These are phyloP conservation scores for Polyploca ridens DNA, from an alignment of 2,888 invertebrate species.

Conservation along the genomic window DNA sequence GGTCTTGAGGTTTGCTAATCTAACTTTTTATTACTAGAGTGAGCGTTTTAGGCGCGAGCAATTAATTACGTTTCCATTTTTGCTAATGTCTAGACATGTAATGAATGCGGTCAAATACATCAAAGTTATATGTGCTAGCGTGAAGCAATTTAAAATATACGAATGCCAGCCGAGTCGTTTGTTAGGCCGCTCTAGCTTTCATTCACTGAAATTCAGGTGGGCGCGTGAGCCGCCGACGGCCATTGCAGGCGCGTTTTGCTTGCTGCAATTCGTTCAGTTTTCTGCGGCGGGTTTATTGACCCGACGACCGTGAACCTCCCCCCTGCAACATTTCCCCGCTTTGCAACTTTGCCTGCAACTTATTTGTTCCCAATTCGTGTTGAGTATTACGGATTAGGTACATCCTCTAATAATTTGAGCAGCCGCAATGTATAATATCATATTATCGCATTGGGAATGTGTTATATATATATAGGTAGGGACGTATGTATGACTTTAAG, in stretches of 20 bases:
- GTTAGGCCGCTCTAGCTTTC: conserved; percentile 32
- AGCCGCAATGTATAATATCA: background rate
- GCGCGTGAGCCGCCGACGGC: conserved; percentile 41
- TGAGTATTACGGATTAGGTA: conserved; percentile 20
- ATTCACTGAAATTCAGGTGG: conserved; percentile 51
- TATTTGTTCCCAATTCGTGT: conserved; percentile 44
- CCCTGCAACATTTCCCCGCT: conserved; percentile 31
- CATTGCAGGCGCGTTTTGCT: conserved; percentile 38
- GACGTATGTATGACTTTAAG: background rate
- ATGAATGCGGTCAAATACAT: conserved; percentile 4
- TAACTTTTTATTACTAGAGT: background rate
- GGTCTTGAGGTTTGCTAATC: background rate
- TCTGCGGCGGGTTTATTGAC: conserved; percentile 63
- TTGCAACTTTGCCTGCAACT: conserved; percentile 39
- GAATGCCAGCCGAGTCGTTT: conserved; percentile 14
- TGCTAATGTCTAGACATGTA: conserved; percentile 10
- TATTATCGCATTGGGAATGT: too few species aligned
- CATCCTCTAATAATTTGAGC: conserved; percentile 25
- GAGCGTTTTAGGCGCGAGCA: background rate
- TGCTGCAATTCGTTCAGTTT: conserved; percentile 56
- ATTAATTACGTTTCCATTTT: conserved; percentile 6
- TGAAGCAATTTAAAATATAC: conserved; percentile 27
- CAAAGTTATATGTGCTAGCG: conserved; percentile 15
- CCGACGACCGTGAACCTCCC: conserved; percentile 76
- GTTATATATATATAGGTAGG: background rate